phyloP scores from a whole-genome alignment of 2,797 vertebrate species.

The Podarcis siculus region DNA sequence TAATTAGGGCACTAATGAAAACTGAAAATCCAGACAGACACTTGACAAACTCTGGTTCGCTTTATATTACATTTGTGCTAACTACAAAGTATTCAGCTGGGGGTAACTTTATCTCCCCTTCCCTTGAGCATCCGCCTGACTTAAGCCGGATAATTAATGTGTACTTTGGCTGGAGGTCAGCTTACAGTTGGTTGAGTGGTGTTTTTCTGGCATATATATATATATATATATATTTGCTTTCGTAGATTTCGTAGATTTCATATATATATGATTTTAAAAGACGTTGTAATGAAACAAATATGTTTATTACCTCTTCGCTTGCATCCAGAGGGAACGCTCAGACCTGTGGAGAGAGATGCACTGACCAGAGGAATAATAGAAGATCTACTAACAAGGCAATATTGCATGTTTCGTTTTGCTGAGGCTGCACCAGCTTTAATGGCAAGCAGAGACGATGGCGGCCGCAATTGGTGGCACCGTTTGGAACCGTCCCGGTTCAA shows the following conservation, averaged over 20 bases:
- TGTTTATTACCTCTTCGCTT: slow-evolving; percentile 75
- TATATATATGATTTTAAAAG: slow-evolving; percentile 53
- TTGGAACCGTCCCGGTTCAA: too few relatives aligned
- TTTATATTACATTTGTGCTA: slow-evolving; percentile 86
- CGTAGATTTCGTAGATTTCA: too few relatives aligned
- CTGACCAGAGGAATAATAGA: slow-evolving; percentile 44
- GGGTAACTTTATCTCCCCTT: slow-evolving; percentile 82
- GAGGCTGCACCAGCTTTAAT: background rate
- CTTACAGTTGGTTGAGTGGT: slow-evolving; percentile 78
- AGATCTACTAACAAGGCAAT: background rate
- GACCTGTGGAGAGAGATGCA: slow-evolving; percentile 58
- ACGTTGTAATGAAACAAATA: slow-evolving; percentile 77
- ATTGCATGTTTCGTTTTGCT: background rate
- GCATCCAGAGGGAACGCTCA: slow-evolving; percentile 61
- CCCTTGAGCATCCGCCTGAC: slow-evolving; percentile 81
- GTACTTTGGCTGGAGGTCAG: slow-evolving; percentile 85
- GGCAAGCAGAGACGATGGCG: too few relatives aligned
- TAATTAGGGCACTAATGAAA: slow-evolving; percentile 87
- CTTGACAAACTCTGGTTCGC: slow-evolving; percentile 85
- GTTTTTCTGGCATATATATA: slow-evolving; percentile 37
- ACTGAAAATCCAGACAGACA: slow-evolving; percentile 87
- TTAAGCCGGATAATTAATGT: slow-evolving; percentile 87
- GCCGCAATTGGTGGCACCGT: too few relatives aligned
- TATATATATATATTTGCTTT: slow-evolving; percentile 40
- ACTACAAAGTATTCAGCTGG: slow-evolving; percentile 87